Evolutionary conservation across 2,113 vertebrate genomes (phyloP), one percentile per base, ranked within the genome.

Genomic region (Hypomesus transpacificus): DNA sequence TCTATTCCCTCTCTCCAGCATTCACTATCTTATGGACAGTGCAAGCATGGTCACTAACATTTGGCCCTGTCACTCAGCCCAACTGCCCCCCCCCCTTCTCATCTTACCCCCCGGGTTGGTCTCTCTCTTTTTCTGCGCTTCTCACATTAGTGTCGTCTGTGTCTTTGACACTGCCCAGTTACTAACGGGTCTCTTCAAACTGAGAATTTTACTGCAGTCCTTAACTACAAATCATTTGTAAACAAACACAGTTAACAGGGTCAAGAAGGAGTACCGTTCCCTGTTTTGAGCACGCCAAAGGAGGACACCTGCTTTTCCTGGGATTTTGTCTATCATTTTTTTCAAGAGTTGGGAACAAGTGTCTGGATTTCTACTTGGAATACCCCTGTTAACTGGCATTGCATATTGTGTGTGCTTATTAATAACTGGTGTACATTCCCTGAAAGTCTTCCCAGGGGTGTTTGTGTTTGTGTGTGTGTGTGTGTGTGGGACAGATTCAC

Each of bases 61-160:
- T 80, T 93, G 92, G 81, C 85, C 87, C 89, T 92, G 91, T 92
- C 92, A 91, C 75, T 93, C 92, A 92, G 51, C 65, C 66, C 54
- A 59, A 74, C 78, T 82, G 73, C 82, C 83, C 76, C 74, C 82
- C 85, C 87, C 83, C 82, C 87, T 79, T 89, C 90, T 92, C 87
- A 83, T 86, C 88, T 91, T 91, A 90, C 88, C 69, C 88, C 87
- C 75, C 85, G 84, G 86, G 86, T 87, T 85, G 85, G 85, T 89
- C 88, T 86, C 75, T 84, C 84, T 89, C 87, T 90, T 89, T 84
- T 86, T 89, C 89, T 88, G 83, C 87, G 83, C 66, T 78, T 74
- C 84, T 82, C 84, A 86, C 84, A 87, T 86, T 87, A 84, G 90
- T 88, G 73, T 80, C 82, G 82, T 87, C 88, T 85, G 86, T 87